A percentile compares a stretch with the other conserved stretches of the same genome.
Evolutionary conservation across 2,797 vertebrate genomes (phyloP).

Genomic region (Mormyrops boulengeri): DNA sequence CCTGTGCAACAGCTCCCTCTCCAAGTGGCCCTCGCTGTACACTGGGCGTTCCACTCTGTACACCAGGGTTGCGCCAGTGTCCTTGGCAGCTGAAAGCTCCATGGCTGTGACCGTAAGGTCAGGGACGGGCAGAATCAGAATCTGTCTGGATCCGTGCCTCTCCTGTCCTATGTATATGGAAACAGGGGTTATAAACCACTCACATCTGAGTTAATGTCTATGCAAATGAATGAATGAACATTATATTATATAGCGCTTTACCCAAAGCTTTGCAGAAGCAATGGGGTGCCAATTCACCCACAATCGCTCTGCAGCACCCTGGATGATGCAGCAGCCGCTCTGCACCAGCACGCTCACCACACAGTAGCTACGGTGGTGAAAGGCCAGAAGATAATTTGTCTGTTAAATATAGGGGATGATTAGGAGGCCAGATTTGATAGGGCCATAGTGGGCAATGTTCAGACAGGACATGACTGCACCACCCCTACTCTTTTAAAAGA

Average conservation of each 20-base stretch:
- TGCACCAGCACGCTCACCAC: not conserved
- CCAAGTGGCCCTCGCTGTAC: slow-evolving; percentile 67
- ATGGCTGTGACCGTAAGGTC: slow-evolving; percentile 42
- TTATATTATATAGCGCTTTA: not conserved
- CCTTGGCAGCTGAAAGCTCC: slow-evolving; percentile 61
- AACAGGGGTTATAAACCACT: not conserved
- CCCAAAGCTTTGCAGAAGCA: not conserved
- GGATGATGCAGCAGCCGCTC: not conserved
- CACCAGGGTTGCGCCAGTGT: slow-evolving; percentile 41
- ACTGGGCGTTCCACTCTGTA: slow-evolving; percentile 76
- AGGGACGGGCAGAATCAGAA: not conserved
- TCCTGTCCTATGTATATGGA: not conserved
- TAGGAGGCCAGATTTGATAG: not conserved
- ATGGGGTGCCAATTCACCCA: not conserved
- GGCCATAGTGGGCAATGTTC: not conserved
- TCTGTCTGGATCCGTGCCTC: not conserved
- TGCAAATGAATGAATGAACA: not conserved
- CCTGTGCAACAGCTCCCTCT: slow-evolving; percentile 64
- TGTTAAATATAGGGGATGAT: not conserved
- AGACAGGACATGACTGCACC: not conserved
- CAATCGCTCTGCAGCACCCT: not conserved
- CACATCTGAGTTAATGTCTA: not conserved
- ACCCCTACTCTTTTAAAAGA: not conserved
- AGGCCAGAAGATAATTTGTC: not conserved
- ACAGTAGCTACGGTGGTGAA: not conserved